Base-by-base conservation (phyloP, 2,797 vertebrate species). In the Monodelphis domestica region DNA sequence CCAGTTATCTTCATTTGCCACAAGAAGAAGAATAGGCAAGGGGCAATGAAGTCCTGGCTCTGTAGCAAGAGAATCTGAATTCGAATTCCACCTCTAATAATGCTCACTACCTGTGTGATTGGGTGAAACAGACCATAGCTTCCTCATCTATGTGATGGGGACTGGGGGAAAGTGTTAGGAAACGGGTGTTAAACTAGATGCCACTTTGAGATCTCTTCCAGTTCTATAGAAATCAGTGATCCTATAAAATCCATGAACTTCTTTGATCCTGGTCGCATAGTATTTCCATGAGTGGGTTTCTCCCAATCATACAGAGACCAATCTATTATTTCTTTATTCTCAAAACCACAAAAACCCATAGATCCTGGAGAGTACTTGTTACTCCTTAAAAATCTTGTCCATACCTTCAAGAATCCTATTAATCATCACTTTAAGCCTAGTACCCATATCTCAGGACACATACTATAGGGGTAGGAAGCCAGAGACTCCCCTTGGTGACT, bases 1-100 rank as follows among this genome's bases (percentile, higher is more conserved):
- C 95, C 96, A 97, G 98, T 97, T 97, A 96, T 97, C 95, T 93
- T 98, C 97, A 57, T 12, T 2, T 21, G 29, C 0, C 30, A 51
- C 50, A 89, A 59, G 90, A 95, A 6, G 54, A 38, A 1, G 70
- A 95, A 91, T 51, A 94, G 89, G 92, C 53, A 87, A 45, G 30
- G 52, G 70, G 88, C 63, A 87, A 89, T 88, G 33, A 50, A 45
- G 21, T 26, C 3, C 38, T 84, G 70, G 21, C 24, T 84, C 70
- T 50, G 9, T 2, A 38, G 38, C 38, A 84, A 45, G 63, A 45
- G 2, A 38, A 26, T 50, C 59, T 70, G 59, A 5, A 33, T n/a
- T 70, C 33, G 78, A 24, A 78, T 21, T 38, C n/a, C 45, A 9
- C 9, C 10, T 84, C 38, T 10, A 50, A 11, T 10, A 50, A 11